Percentiles rank a stretch among this genome's conserved stretches.
Evolutionary conservation across 2,113 vertebrate genomes (phyloP).

Genomic region (Brienomyrus longianalis): DNA sequence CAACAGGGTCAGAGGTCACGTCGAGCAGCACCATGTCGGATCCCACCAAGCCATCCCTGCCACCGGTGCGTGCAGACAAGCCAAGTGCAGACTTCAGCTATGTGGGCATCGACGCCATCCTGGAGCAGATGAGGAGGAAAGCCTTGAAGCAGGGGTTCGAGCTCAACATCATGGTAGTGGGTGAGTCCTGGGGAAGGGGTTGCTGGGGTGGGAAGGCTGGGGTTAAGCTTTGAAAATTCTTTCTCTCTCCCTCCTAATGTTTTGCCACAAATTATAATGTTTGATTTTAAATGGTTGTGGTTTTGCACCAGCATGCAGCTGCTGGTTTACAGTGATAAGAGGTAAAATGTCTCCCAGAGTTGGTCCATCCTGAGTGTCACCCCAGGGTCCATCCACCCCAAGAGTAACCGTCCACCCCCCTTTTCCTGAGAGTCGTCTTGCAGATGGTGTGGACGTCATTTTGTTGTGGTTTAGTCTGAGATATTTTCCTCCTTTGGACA

Average conservation of each 20-base stretch:
- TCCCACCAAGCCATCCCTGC: conserved; percentile 60
- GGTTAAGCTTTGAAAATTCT: neutral
- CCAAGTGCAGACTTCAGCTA: conserved; percentile 77
- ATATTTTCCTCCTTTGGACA: neutral
- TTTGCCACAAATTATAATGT: neutral
- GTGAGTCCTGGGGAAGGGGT: conserved; percentile 59
- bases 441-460: too few species aligned
- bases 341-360: neutral
- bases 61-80: conserved; percentile 63
- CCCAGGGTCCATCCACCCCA: too few species aligned
- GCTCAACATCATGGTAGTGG: conserved; percentile 98
- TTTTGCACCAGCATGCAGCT: neutral
- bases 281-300: neutral
- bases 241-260: neutral
- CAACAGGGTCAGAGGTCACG: conserved; percentile 61
- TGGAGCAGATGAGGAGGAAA: conserved; percentile 97
- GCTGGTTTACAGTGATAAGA: neutral
- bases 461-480: neutral
- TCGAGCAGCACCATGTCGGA: conserved; percentile 77
- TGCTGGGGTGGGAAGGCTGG: neutral
- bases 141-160: conserved; percentile 98
- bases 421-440: neutral
- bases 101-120: conserved; percentile 91
- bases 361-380: neutral
- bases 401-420: too few species aligned